phyloP scores from a whole-genome alignment of 2,797 vertebrate species.

The Capromys pilorides region DNA sequence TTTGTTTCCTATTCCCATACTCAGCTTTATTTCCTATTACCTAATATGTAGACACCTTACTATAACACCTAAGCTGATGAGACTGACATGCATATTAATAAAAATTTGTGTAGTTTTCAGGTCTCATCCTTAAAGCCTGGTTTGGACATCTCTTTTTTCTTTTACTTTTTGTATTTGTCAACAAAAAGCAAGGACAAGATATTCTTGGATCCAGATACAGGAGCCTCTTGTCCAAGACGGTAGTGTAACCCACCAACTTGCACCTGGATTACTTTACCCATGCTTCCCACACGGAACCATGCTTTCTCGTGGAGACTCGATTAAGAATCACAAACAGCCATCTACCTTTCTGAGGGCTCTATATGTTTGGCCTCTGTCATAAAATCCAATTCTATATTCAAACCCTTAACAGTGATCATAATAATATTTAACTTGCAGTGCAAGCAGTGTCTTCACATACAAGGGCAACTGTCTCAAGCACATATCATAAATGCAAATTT shows the following conservation, averaged over 20 bases:
- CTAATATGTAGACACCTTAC: background rate
- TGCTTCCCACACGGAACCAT: background rate
- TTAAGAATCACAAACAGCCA: background rate
- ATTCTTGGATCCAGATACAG: background rate
- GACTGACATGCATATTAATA: background rate
- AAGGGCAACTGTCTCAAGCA: background rate
- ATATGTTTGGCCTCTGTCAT: background rate
- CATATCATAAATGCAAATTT: background rate
- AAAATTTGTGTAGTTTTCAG: background rate
- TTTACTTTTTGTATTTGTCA: background rate
- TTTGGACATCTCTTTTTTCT: background rate
- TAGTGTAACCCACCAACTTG: background rate
- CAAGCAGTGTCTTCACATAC: background rate
- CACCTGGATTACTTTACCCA: background rate
- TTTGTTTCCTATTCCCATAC: too few relatives aligned
- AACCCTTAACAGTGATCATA: background rate
- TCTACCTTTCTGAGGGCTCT: background rate
- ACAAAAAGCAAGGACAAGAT: background rate
- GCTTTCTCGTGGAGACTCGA: background rate
- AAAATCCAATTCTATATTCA: slow-evolving; percentile 4
- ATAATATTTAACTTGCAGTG: background rate
- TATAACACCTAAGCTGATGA: background rate
- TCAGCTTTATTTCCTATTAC: background rate
- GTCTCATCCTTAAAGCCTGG: background rate
- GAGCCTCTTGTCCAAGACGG: background rate